Evolutionary conservation across 2,797 vertebrate species (phyloP), one percentile per base, ranked within the genome.

Genomic region (Zalophus californianus): DNA sequence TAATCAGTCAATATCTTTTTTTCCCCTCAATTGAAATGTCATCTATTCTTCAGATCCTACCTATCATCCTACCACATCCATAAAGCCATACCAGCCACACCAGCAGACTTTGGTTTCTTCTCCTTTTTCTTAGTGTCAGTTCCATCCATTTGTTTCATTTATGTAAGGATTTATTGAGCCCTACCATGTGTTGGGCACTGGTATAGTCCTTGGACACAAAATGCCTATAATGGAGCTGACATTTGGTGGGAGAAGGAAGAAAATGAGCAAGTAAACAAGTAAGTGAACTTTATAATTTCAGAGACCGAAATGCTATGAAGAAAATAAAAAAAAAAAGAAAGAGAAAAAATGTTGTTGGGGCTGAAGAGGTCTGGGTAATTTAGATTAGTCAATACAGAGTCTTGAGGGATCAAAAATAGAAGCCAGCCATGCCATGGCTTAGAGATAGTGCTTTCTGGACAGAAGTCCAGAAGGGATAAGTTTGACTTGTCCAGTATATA

Each of bases 191-290:
- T 14, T 3, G 14, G 35, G 20, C 20, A 56, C n/a, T 90, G 35
- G 27, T 35, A 16, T 21, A 44, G 38, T 29, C 4, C 44, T 82
- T 77, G 44, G 27, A 44, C 75, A 75, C 38, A 29, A 93, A 56
- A 32, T 68, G 4, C 15, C 8, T 79, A 10, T 0, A n/a, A 21
- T 41, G 48, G 38, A 77, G 25, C 82, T 90, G 86, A 38, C 9
- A 25, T 86, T 83, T 82, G 70, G n/a, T 73, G 25, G 64, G 16
- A 95, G 44, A 91, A 96, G n/a, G 50, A 73, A 97, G 60, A 88
- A n/a, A 79, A 32, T 75, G 41, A 92, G 7, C 9, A 94, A 91
- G 25, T 20, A 23, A 96, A 60, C 13, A 94, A 92, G 44, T 86
- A 20, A 32, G 50, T 12, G 12, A 66, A 21, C 15, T 44, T 78